Conservation (phyloP, 2,797 vertebrate genomes). For the Sitta carolinensis region DNA sequence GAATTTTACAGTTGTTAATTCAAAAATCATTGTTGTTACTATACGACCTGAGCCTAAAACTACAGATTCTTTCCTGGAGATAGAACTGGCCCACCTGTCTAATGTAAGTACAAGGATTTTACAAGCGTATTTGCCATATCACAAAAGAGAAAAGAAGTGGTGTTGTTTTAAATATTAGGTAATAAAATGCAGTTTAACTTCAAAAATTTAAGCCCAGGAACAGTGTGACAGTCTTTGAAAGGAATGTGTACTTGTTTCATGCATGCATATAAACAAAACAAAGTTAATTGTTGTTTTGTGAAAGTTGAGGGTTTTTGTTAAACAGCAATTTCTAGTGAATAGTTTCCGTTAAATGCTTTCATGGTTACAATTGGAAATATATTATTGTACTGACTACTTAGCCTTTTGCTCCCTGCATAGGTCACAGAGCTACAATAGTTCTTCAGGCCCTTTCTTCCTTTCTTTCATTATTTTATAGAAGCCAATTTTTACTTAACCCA, state of each 20-base stretch:
- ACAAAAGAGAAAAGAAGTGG: background rate
- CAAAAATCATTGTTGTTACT: constrained; percentile 97
- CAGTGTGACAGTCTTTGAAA: background rate
- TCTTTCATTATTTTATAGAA: background rate
- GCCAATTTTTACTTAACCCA: background rate
- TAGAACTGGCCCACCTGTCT: constrained; percentile 94
- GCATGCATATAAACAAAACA: background rate
- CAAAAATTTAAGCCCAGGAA: background rate
- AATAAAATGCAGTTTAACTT: background rate
- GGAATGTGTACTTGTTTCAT: background rate
- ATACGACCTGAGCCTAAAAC: constrained; percentile 93
- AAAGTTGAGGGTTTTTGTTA: background rate
- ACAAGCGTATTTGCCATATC: background rate
- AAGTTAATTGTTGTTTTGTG: background rate
- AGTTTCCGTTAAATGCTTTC: background rate
- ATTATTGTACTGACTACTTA: background rate
- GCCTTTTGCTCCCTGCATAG: background rate
- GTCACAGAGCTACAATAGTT: background rate
- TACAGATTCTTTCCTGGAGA: constrained; percentile 90
- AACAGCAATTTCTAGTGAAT: background rate
- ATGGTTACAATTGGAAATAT: background rate
- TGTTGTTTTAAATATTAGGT: background rate
- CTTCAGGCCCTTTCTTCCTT: background rate
- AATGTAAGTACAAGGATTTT: constrained; percentile 85
- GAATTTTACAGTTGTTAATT: constrained; percentile 97